Evolutionary conservation across 1,140 invertebrate species (phyloP).

Genomic region (Formica selysi): DNA sequence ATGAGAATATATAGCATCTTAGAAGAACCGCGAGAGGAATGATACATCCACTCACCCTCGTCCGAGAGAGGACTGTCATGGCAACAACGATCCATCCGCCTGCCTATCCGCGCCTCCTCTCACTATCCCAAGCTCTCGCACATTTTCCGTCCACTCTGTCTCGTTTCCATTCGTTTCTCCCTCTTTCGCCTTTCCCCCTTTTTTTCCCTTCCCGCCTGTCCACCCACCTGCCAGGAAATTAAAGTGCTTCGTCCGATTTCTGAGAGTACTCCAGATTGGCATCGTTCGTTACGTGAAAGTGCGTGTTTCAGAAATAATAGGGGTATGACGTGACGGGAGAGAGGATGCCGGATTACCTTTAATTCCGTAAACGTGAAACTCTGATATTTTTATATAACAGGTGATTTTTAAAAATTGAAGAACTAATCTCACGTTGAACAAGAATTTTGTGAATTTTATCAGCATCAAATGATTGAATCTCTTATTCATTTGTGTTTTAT

Average conservation of each 20-base stretch:
- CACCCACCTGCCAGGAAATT: constrained; percentile 53
- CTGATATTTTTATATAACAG: constrained; percentile 21
- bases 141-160: constrained; percentile 64
- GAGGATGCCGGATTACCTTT: not conserved
- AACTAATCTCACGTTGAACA: no score
- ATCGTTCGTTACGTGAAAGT: constrained; percentile 39
- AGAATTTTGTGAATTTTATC: no score
- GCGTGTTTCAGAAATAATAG: constrained; percentile 25
- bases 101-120: constrained; percentile 61
- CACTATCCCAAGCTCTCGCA: constrained; percentile 46
- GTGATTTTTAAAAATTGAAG: not conserved
- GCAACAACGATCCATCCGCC: constrained; percentile 77
- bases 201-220: not conserved
- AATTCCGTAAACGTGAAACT: not conserved
- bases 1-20: constrained; percentile 64
- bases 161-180: constrained; percentile 44
- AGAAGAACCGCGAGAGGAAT: constrained; percentile 59
- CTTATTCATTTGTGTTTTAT: not conserved
- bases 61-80: constrained; percentile 73
- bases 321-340: not conserved
- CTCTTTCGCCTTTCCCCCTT: not conserved
- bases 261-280: constrained; percentile 29
- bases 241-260: constrained; percentile 56
- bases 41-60: constrained; percentile 69
- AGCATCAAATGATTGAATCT: not conserved